Conservation (phyloP, 2,888 invertebrate genomes). For the Scaptodrosophila latifasciaeformis region DNA sequence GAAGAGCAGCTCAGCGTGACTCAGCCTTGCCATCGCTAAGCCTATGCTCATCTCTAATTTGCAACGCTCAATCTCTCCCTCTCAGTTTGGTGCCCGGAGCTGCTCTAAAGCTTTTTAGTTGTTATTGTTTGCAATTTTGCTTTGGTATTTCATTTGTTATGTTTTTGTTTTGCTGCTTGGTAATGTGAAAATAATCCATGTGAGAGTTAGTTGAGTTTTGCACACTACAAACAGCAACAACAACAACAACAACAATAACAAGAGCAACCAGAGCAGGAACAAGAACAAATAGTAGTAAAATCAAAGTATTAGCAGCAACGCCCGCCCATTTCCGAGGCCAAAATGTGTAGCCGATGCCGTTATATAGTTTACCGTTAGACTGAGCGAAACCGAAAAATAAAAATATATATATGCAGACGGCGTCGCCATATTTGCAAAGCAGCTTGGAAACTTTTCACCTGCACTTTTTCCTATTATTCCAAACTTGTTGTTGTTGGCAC, state of each 20-base stretch:
- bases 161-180: slow-evolving; percentile 52
- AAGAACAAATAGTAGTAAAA: too few relatives aligned
- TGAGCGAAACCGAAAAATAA: too few relatives aligned
- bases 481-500: slow-evolving; percentile 35
- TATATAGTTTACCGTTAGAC: too few relatives aligned
- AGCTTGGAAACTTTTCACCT: slow-evolving; percentile 38
- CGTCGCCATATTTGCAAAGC: slow-evolving; percentile 24
- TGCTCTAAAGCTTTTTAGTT: not conserved
- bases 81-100: too few relatives aligned
- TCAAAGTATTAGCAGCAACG: slow-evolving; percentile 59
- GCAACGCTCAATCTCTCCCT: too few relatives aligned
- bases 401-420: slow-evolving; percentile 10
- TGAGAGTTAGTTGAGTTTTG: slow-evolving; percentile 27
- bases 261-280: too few relatives aligned
- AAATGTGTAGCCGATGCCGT: too few relatives aligned
- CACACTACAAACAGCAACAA: not conserved
- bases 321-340: too few relatives aligned
- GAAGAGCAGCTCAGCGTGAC: too few relatives aligned
- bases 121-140: slow-evolving; percentile 34
- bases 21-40: too few relatives aligned
- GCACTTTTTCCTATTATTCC: slow-evolving; percentile 22
- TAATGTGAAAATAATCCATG: slow-evolving; percentile 63
- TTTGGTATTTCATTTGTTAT: slow-evolving; percentile 12
- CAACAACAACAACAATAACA: slow-evolving; percentile 5
- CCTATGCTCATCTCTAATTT: too few relatives aligned